Evolutionary conservation across 2,113 vertebrate genomes (phyloP).

Genomic region (Notarius quadriscutis): DNA sequence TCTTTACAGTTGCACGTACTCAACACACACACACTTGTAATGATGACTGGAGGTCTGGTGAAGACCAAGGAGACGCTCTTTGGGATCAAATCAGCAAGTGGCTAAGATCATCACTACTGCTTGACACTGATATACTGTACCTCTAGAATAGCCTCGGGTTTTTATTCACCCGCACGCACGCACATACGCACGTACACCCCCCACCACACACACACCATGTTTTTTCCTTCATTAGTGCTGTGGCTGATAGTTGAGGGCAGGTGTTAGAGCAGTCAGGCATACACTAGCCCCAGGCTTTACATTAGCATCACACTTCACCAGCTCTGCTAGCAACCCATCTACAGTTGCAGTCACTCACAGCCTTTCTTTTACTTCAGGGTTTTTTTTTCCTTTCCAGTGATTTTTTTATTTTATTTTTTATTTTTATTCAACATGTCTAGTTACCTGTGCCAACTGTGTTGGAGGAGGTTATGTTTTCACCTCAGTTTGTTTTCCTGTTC

Average conservation of each 20-base stretch:
- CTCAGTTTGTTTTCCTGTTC: too few species aligned
- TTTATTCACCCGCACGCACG: neutral
- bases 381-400: neutral
- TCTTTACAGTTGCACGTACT: neutral
- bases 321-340: conserved; percentile 36
- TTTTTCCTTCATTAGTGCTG: conserved; percentile 44
- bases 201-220: conserved; percentile 15
- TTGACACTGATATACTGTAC: conserved; percentile 9
- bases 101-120: conserved; percentile 6
- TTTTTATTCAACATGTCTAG: neutral
- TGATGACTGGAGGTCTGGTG: neutral
- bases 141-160: neutral
- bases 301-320: conserved; percentile 46
- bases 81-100: conserved; percentile 15
- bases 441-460: too few species aligned
- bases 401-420: too few species aligned
- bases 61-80: neutral
- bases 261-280: conserved; percentile 50
- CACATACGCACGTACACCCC: neutral
- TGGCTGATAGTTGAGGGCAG: conserved; percentile 29
- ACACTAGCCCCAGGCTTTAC: conserved; percentile 43
- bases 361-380: neutral
- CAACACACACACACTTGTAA: neutral
- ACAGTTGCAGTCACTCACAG: conserved; percentile 6
- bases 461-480: too few species aligned